Evolutionary conservation across 2,888 invertebrate species (phyloP), one percentile per base, ranked within the genome.

Genomic region (Chrysina gloriosa): DNA sequence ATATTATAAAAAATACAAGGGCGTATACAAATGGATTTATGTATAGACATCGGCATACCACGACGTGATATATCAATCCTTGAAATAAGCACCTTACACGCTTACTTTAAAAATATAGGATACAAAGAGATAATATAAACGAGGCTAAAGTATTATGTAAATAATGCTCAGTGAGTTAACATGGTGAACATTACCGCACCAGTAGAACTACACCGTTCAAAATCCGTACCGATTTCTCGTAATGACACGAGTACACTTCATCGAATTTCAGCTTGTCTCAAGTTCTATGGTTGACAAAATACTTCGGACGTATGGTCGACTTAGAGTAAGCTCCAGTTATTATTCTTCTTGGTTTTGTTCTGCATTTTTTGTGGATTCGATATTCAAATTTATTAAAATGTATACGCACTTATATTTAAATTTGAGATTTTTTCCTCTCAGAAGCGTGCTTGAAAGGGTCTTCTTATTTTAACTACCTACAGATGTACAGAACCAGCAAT

Each of bases 211-310:
- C 16, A 23, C 23, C 58, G 23, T 58, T 58, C 39, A 58, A 58
- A 58, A 58, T 27, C 39, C 58, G 58, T 70, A 67, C 67, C 69
- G 65, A 71, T 71, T 71, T 71, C 69, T 70, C 71, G 67, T 67
- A 70, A 68, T 68, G 71, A 71, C 71, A 71, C 67, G 67, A 65
- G 65, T 67, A 65, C 69, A 70, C 65, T 69, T 71, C 70, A 70
- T 71, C 71, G 71, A 71, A 71, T 71, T 71, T 70, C 67, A 65
- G 61, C 64, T 31, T 71, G 71, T 71, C 71, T 70, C 69, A 65
- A 67, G 69, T 70, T 70, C 68, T 71, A 71, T 71, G 54, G 63
- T 69, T 71, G 71, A 71, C 70, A 71, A 71, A 71, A 70, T 67
- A 70, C 71, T 70, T 69, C 42, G 52, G 65, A 67, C 69, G 65